phyloP scores from a whole-genome alignment of 2,888 invertebrate species.

The Drosophila atroscutellata region DNA sequence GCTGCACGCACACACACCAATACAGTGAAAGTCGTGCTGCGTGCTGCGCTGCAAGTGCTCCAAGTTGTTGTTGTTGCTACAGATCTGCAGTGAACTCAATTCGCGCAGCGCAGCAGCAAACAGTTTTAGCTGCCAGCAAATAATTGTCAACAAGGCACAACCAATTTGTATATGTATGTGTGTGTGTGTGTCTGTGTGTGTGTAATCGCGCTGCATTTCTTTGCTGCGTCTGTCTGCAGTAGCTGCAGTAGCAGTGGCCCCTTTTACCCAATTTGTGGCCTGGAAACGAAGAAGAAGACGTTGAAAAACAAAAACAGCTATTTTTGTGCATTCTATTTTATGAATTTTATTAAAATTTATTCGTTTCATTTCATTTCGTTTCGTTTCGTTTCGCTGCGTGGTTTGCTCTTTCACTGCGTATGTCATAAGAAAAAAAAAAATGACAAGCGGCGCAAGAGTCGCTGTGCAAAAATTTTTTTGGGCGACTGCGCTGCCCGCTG shows the following conservation, averaged over 20 bases:
- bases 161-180: constrained; percentile 30
- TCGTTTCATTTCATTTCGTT: background rate
- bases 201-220: constrained; percentile 19
- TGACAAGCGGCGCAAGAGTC: constrained; percentile 30
- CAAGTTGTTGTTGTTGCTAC: constrained; percentile 20
- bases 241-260: constrained; percentile 16
- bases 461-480: constrained; percentile 37
- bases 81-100: constrained; percentile 66
- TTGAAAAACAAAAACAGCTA: constrained; percentile 17
- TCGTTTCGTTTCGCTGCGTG: background rate
- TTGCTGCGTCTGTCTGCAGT: constrained; percentile 8
- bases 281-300: constrained; percentile 28
- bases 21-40: constrained; percentile 63
- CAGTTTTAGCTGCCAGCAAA: constrained; percentile 44
- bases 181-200: constrained; percentile 17
- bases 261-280: constrained; percentile 42
- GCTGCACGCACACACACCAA: constrained; percentile 39
- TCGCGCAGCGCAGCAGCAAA: constrained; percentile 48
- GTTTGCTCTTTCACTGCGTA: background rate
- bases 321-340: constrained; percentile 23
- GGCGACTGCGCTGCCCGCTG: constrained; percentile 52
- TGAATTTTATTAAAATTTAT: constrained; percentile 20
- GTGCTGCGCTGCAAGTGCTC: constrained; percentile 32
- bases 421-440: constrained; percentile 7
- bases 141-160: constrained; percentile 59